A percentile compares a stretch with the other conserved stretches of the same genome.
Conservation (phyloP, 1,140 invertebrate species). For the Thaumatotibia leucotreta region DNA sequence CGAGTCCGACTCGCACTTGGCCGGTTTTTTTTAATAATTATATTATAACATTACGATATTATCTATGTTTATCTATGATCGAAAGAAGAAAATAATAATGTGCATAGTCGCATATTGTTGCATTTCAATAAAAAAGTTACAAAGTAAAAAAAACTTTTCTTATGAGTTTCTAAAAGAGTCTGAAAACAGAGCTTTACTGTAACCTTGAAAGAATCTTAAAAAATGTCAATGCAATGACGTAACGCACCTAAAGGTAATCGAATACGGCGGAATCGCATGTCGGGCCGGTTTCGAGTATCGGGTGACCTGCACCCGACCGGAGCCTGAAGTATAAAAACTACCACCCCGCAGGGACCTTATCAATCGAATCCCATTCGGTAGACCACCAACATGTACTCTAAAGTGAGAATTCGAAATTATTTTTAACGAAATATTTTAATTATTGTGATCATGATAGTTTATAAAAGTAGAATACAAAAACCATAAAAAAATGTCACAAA, state of each 20-base stretch:
- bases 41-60: no score
- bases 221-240: conserved; percentile 51
- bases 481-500: no score
- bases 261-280: conserved; percentile 51
- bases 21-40: no score
- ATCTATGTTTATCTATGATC: no score
- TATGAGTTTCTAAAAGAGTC: conserved; percentile 1
- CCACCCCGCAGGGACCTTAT: conserved; percentile 45
- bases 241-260: conserved; percentile 53
- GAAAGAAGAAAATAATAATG: no score
- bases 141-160: not conserved
- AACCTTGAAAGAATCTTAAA: conserved; percentile 55
- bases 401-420: conserved; percentile 47
- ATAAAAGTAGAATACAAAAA: not conserved
- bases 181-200: conserved; percentile 33
- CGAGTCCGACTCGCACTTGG: no score
- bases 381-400: conserved; percentile 60
- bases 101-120: no score
- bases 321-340: conserved; percentile 64
- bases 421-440: not conserved
- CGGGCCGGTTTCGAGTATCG: conserved; percentile 56
- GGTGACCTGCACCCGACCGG: conserved; percentile 35
- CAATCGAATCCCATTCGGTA: conserved; percentile 56
- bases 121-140: not conserved
- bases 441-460: not conserved